Conservation (phyloP, 2,113 vertebrate species). For the Australoheros scitulus region DNA sequence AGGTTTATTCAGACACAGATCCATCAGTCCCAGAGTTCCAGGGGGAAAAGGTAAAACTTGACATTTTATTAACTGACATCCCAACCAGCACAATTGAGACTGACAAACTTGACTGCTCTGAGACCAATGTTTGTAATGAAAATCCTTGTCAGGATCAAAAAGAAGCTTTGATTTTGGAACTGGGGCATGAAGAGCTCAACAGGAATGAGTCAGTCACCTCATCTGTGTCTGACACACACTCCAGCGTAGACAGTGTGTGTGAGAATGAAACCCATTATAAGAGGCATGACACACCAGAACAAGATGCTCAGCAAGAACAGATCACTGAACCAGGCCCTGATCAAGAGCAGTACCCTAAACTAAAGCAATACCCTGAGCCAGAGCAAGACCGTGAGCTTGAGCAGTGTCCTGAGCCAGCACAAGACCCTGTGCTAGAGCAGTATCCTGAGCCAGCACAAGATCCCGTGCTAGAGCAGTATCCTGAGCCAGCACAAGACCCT, state of each 20-base stretch:
- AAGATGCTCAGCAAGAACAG: constrained; percentile 43
- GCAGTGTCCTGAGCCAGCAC: neutral
- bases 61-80: constrained; percentile 39
- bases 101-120: constrained; percentile 29
- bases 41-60: constrained; percentile 12
- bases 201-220: constrained; percentile 77
- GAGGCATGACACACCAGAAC: constrained; percentile 57
- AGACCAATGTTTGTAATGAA: constrained; percentile 19
- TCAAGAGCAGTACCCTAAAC: neutral
- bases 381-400: neutral
- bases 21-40: constrained; percentile 25
- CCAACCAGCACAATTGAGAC: constrained; percentile 16
- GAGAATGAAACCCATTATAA: constrained; percentile 72
- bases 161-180: constrained; percentile 61
- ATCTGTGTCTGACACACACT: constrained; percentile 77
- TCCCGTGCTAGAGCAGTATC: no score
- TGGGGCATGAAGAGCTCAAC: constrained; percentile 67
- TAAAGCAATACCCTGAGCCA: neutral
- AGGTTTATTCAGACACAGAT: constrained; percentile 43
- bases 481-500: no score
- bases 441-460: constrained; percentile 18
- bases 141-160: constrained; percentile 39
- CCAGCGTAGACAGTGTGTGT: constrained; percentile 77
- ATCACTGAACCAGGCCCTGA: neutral
- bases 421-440: constrained; percentile 18